Evolutionary conservation across 2,888 invertebrate genomes (phyloP).

Genomic region (Xestia rhomboidea): DNA sequence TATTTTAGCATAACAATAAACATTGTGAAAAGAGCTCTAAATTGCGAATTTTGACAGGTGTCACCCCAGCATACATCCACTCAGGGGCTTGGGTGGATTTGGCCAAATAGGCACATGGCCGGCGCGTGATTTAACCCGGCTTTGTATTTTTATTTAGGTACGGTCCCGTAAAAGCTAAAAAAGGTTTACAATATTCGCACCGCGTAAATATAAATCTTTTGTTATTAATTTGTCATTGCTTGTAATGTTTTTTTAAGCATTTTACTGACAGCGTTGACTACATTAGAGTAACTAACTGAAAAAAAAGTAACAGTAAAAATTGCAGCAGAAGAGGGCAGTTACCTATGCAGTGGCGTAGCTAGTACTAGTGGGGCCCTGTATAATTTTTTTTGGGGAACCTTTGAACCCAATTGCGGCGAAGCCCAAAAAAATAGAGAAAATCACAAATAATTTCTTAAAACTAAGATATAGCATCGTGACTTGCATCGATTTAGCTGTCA

Average conservation of each 20-base stretch:
- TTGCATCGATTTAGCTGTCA: too few species aligned
- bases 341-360: too few species aligned
- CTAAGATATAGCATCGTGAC: too few species aligned
- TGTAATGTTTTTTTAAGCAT: not conserved
- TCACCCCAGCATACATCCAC: conserved; percentile 72
- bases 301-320: not conserved
- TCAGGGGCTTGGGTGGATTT: conserved; percentile 73
- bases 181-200: conserved; percentile 54
- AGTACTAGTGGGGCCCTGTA: too few species aligned
- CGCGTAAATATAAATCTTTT: conserved; percentile 49
- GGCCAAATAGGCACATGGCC: conserved; percentile 68
- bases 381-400: too few species aligned
- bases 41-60: conserved; percentile 78
- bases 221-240: conserved; percentile 44
- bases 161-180: conserved; percentile 60
- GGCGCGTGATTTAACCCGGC: conserved; percentile 66
- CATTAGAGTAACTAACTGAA: not conserved
- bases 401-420: too few species aligned
- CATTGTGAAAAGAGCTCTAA: conserved; percentile 59
- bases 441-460: too few species aligned
- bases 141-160: conserved; percentile 74
- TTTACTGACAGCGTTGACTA: not conserved
- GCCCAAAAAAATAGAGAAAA: too few species aligned
- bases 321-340: too few species aligned
- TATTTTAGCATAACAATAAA: conserved; percentile 55